phyloP scores from a whole-genome alignment of 2,113 vertebrate genomes.

The Bos taurus region ARS-UCD2.0 NC_082638.1:2066501-2067000 shows the following conservation, averaged over 20 bases:
- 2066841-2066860: background rate
- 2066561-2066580: background rate
- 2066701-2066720: background rate
- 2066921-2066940: rapidly evolving
- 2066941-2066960: background rate
- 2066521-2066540: background rate
- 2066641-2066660: background rate
- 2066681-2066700: too few relatives aligned
- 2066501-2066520: background rate
- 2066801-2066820: too few relatives aligned
- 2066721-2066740: background rate
- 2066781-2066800: background rate
- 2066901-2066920: rapidly evolving
- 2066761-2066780: rapidly evolving
- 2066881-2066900: background rate
- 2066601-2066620: background rate
- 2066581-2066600: background rate
- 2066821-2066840: background rate
- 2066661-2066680: background rate
- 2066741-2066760: background rate
- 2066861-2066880: background rate
- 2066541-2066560: rapidly evolving
- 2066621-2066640: rapidly evolving
- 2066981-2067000: too few relatives aligned
- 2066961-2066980: background rate